These are phyloP conservation scores for Arrhamphus sclerolepis DNA, from an alignment of 2,797 vertebrate species.

Conservation along the genomic window DNA sequence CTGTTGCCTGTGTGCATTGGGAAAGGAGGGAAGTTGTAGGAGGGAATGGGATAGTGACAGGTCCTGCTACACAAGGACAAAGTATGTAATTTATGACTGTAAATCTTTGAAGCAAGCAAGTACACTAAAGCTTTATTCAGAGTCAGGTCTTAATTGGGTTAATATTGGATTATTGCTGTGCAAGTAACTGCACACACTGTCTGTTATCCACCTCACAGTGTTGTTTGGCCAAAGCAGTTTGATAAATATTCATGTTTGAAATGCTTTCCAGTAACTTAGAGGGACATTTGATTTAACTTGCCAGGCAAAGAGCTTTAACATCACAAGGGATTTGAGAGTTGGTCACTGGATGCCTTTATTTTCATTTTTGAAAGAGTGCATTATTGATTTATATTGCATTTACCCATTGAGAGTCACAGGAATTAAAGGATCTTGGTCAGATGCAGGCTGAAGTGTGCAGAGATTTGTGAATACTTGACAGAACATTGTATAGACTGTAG, in stretches of 20 bases:
- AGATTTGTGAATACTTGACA: slow-evolving; percentile 37
- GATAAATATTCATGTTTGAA: slow-evolving; percentile 67
- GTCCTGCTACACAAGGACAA: too few relatives aligned
- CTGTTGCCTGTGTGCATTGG: too few relatives aligned
- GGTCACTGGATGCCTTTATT: slow-evolving; percentile 57
- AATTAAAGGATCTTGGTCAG: slow-evolving; percentile 49
- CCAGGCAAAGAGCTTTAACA: slow-evolving; percentile 50
- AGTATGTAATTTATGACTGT: too few relatives aligned
- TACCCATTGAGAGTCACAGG: slow-evolving; percentile 35
- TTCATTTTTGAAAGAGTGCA: slow-evolving; percentile 64
- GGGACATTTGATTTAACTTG: slow-evolving; percentile 64
- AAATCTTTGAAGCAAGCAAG: too few relatives aligned
- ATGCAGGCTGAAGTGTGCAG: slow-evolving; percentile 46
- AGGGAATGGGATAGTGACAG: too few relatives aligned
- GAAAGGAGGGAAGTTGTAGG: too few relatives aligned
- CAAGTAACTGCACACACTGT: slow-evolving; percentile 7
- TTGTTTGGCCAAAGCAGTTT: slow-evolving; percentile 58
- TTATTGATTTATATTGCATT: slow-evolving; percentile 71
- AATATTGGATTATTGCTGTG: not conserved
- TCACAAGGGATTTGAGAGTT: slow-evolving; percentile 57
- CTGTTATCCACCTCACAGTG: slow-evolving; percentile 57
- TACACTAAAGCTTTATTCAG: too few relatives aligned
- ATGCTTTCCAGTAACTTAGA: slow-evolving; percentile 55
- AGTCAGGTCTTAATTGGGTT: too few relatives aligned
- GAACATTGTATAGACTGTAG: slow-evolving; percentile 6